Percentiles rank a stretch among this genome's conserved stretches.
phyloP scores from a whole-genome alignment of 2,113 vertebrate species.

The Manacus vitellinus region DNA sequence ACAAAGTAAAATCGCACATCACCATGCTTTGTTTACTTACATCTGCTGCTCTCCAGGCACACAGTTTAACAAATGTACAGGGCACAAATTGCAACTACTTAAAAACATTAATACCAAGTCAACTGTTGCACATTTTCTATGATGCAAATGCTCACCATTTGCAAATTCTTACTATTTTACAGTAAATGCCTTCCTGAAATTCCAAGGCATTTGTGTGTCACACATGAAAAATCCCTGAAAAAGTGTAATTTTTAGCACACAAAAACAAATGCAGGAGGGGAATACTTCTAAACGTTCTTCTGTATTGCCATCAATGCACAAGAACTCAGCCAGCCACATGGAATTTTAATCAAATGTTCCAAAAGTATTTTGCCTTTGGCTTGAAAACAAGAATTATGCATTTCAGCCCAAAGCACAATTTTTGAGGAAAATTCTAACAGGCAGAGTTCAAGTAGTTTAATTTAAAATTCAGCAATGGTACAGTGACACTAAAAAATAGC shows the following conservation, averaged over 20 bases:
- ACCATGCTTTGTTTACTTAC: background rate
- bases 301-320: background rate
- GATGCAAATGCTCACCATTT: background rate
- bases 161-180: background rate
- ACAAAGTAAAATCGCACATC: background rate
- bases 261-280: background rate
- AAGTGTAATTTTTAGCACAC: background rate
- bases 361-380: conserved; percentile 60
- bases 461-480: background rate
- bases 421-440: background rate
- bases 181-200: background rate
- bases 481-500: background rate
- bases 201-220: background rate
- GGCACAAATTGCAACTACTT: background rate
- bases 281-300: background rate
- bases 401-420: background rate
- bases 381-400: conserved; percentile 30
- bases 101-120: background rate
- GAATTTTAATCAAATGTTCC: conserved; percentile 45
- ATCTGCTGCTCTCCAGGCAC: background rate
- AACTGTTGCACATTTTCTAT: background rate
- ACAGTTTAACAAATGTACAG: background rate
- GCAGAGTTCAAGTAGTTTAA: background rate
- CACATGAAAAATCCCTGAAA: background rate
- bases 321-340: background rate